Base-by-base conservation (phyloP, 2,888 invertebrate genomes). In the Tetrapedia diversipes region DNA sequence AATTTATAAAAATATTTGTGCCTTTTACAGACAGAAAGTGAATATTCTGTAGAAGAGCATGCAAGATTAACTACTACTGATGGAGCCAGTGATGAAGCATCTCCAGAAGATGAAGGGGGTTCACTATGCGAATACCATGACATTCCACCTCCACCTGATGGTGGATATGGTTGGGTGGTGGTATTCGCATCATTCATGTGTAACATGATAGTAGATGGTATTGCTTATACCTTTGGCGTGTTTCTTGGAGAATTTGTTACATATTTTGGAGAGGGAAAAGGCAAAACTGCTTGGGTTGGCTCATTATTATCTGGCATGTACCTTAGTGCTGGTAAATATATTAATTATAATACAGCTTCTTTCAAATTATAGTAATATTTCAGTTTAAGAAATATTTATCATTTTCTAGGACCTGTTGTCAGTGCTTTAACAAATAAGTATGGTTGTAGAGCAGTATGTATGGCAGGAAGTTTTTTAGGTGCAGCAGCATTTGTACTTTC, bases 201-300 rank as follows among this genome's bases (percentile, higher is more conserved):
- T 93, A 99, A 99, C 94, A 95, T 99, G 94, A 97, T 99, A 86
- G 98, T 99, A 70, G 99, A 99, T 92, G 99, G 98, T 86, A 98
- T 99, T 80, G 97, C 98, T n/a, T 99, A 99, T 92, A 98, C 98
- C 8, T 99, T 99, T 92, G 99, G 99, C 65, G 96, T 99, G 89
- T 97, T 98, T 93, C 94, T 98, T 56, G 94, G 94, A 34, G 95
- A 96, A 88, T 95, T 98, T 88, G 96, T 96, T 77, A 93, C 92
- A 2, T 95, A 95, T 90, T 99, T 97, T 91, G 95, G 95, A 29
- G 96, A 96, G 89, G 96, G 97, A 66, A 96, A 96, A 88, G 97
- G 97, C 67, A 97, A 95, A 82, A 96, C 96, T 43, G 97, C 99
- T 59, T 97, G 98, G 96, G 97, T 98, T 70, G 98, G 98, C 83